Conservation (phyloP, 2,113 vertebrate genomes). For the Corythaeola cristata region DNA sequence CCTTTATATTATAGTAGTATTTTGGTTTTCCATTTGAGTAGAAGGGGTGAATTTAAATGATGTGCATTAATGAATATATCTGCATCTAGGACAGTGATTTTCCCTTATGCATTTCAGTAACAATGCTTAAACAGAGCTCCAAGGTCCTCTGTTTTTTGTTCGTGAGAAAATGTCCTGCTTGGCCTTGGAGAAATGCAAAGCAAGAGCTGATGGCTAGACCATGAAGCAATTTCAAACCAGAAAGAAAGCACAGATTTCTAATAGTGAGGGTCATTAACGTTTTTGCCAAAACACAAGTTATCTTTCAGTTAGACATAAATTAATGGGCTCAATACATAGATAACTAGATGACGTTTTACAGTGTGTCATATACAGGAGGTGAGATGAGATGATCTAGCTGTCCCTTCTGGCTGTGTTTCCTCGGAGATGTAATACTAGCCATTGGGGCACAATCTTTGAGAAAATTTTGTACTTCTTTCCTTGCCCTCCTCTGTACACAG, state of each 20-base stretch:
- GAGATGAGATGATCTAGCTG: not conserved
- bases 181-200: not conserved
- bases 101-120: not conserved
- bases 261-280: not conserved
- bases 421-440: not conserved
- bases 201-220: not conserved
- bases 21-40: not conserved
- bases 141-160: not conserved
- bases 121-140: not conserved
- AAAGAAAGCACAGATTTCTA: not conserved
- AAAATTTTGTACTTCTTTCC: not conserved
- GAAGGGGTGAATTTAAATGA: not conserved
- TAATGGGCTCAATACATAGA: not conserved
- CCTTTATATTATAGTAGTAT: not conserved
- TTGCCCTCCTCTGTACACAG: not conserved
- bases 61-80: not conserved
- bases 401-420: not conserved
- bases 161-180: not conserved
- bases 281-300: not conserved
- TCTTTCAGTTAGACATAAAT: not conserved
- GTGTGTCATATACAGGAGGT: not conserved
- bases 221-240: not conserved
- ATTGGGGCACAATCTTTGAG: not conserved
- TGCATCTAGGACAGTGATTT: not conserved
- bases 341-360: not conserved